A percentile compares a stretch with the other conserved stretches of the same genome.
Evolutionary conservation across 1,140 invertebrate species (phyloP).

Genomic region (Marisa cornuarietis): DNA sequence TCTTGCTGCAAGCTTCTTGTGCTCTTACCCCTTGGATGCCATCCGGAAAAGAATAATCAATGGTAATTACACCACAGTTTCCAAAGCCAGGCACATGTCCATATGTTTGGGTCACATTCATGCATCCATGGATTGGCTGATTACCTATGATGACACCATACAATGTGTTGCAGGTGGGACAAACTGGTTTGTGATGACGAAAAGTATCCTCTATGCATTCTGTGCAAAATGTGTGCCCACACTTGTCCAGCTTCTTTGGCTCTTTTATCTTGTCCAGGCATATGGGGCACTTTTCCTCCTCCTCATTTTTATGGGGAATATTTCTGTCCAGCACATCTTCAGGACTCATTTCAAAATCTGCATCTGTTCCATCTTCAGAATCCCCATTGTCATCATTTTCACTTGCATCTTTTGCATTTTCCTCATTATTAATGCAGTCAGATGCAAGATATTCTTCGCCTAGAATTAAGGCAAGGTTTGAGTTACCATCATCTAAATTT

Average conservation of each 20-base stretch:
- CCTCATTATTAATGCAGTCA: neutral
- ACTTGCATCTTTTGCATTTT: neutral
- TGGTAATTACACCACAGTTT: constrained; percentile 33
- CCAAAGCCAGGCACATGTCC: constrained; percentile 32
- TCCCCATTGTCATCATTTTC: neutral
- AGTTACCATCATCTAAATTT: neutral
- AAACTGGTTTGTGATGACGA: constrained; percentile 30
- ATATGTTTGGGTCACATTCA: constrained; percentile 23
- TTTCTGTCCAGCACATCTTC: neutral
- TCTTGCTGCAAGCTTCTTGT: no score
- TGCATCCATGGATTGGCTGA: constrained; percentile 37
- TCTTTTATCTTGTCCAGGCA: constrained; percentile 29
- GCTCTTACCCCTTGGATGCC: constrained; percentile 39
- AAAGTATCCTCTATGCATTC: constrained; percentile 38
- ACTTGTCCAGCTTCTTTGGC: constrained; percentile 38
- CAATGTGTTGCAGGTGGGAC: constrained; percentile 42
- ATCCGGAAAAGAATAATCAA: constrained; percentile 37
- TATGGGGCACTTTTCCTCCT: constrained; percentile 30
- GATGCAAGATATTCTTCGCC: neutral
- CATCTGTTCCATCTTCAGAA: neutral
- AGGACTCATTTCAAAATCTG: neutral
- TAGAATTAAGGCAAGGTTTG: neutral
- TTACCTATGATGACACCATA: constrained; percentile 42
- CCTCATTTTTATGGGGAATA: constrained; percentile 3
- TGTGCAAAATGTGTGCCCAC: constrained; percentile 37